Conservation (phyloP, 2,797 vertebrate genomes). For the Oreochromis grahami region DNA sequence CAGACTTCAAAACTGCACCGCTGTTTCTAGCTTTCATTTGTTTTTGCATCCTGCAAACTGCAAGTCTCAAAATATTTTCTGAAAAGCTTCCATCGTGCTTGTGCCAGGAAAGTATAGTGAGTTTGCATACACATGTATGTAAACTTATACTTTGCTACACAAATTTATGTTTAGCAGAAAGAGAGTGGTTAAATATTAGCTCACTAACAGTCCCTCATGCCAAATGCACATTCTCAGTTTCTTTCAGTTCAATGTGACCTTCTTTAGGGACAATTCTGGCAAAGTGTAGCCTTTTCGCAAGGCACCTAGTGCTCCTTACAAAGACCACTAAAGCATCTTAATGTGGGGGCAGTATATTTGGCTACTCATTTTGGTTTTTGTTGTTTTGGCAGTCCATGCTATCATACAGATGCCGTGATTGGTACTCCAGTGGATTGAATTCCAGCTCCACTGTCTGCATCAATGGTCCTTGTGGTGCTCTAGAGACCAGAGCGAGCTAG, state of each 20-base stretch:
- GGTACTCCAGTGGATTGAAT: neutral
- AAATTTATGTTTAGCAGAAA: neutral
- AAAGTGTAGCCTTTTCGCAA: neutral
- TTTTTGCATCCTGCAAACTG: neutral
- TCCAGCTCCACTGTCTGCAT: neutral
- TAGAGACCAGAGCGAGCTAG: neutral
- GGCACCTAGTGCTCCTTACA: neutral
- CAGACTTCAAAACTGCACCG: neutral
- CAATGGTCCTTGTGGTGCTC: neutral
- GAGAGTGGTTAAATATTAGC: neutral
- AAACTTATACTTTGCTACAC: neutral
- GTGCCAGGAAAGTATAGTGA: neutral
- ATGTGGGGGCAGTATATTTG: neutral
- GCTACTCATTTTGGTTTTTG: neutral
- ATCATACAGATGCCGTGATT: accelerated
- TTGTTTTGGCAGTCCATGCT: neutral
- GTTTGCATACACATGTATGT: neutral
- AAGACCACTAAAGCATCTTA: neutral
- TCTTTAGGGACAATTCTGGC: neutral
- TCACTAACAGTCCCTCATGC: neutral
- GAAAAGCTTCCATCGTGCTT: neutral
- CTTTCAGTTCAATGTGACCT: neutral
- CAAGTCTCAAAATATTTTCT: neutral
- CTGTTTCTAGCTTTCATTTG: neutral
- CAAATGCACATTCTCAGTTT: neutral